Evolutionary conservation across 2,797 vertebrate genomes (phyloP).

Genomic region (Micrastur ruficollis): DNA sequence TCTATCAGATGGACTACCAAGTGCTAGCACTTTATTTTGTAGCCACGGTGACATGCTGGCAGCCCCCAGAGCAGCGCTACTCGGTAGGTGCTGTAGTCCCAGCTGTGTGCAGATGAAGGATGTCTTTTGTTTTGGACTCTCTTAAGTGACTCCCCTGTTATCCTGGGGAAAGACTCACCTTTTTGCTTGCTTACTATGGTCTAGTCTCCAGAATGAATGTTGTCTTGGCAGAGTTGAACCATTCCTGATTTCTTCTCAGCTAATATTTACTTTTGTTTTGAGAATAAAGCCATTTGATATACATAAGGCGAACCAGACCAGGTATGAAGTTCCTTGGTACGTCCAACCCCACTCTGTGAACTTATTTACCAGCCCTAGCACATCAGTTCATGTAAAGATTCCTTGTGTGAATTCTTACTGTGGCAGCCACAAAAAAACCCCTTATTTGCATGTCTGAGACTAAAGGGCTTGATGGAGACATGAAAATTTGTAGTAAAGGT

Average conservation of each 20-base stretch:
- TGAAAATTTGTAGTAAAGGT: not conserved
- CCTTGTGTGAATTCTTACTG: not conserved
- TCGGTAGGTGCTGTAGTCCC: not conserved
- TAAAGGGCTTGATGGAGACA: not conserved
- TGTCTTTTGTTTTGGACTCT: not conserved
- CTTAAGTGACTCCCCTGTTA: not conserved
- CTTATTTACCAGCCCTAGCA: not conserved
- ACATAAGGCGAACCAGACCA: not conserved
- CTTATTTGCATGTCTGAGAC: not conserved
- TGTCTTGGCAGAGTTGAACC: not conserved
- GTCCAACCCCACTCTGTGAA: not conserved
- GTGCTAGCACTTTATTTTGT: not conserved
- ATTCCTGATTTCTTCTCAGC: not conserved
- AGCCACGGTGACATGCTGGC: not conserved
- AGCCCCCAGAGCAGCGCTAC: not conserved
- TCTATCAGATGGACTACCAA: not conserved
- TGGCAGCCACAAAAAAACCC: accelerated
- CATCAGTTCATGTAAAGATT: not conserved
- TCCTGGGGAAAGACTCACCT: not conserved
- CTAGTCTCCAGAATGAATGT: not conserved
- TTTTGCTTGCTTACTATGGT: not conserved
- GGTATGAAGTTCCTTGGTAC: not conserved
- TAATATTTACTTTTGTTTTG: not conserved
- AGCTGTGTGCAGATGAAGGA: not conserved
- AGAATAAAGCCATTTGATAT: not conserved